phyloP scores from a whole-genome alignment of 1,140 invertebrate species.

The Pollicipes pollicipes region DNA sequence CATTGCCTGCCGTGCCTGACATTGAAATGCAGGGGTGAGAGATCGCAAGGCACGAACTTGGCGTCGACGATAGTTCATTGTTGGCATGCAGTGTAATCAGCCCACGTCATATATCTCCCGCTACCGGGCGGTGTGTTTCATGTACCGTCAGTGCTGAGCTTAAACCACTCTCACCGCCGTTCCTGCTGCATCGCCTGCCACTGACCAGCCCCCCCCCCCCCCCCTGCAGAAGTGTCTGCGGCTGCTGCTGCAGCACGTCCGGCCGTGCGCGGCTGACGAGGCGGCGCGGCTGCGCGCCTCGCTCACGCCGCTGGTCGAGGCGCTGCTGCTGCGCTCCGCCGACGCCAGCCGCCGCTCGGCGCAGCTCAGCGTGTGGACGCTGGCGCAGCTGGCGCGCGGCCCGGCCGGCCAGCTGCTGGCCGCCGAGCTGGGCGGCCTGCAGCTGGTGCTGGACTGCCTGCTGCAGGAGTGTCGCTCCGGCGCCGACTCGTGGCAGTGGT shows the following conservation, averaged over 20 bases:
- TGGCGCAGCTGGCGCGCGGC: conserved; percentile 30
- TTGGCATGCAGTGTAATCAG: no score
- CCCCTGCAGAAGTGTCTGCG: conserved; percentile 26
- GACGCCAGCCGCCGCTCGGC: conserved; percentile 31
- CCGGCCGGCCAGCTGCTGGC: conserved; percentile 27
- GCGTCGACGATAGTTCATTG: no score
- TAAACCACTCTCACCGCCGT: no score
- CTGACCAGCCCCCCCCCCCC: no score
- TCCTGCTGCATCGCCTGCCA: no score
- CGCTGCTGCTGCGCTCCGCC: conserved; percentile 31
- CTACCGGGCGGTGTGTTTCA: no score
- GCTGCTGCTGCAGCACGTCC: conserved; percentile 26
- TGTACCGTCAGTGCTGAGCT: no score
- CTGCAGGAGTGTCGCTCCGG: conserved; percentile 25
- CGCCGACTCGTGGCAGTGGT: conserved; percentile 30
- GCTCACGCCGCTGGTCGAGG: conserved; percentile 28
- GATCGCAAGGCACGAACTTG: no score
- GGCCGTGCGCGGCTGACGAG: conserved; percentile 24
- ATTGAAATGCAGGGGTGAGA: no score
- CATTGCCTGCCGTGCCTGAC: no score
- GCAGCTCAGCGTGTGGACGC: conserved; percentile 30
- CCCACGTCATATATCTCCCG: no score
- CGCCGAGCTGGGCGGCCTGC: conserved; percentile 19
- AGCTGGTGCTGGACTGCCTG: conserved; percentile 25
- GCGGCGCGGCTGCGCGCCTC: conserved; percentile 24